A percentile compares a stretch with the other conserved stretches of the same genome.
Conservation (phyloP, 2,113 vertebrate species). For the Lynx canadensis region DNA sequence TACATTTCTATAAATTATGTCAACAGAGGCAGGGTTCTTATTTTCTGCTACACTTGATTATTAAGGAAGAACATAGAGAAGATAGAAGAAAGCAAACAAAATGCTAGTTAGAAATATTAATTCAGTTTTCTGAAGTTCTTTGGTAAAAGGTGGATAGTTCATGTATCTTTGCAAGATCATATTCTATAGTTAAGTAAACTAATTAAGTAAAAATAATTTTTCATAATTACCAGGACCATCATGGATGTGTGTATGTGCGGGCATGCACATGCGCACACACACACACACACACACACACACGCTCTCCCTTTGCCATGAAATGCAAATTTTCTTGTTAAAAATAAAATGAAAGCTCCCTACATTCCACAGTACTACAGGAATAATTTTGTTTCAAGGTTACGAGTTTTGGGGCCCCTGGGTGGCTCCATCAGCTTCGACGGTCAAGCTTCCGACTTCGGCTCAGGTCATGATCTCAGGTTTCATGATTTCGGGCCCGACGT, state of each 20-base stretch:
- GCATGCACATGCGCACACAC: rapidly evolving
- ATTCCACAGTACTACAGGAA: not conserved
- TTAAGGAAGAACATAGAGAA: not conserved
- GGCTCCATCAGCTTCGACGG: too few species aligned
- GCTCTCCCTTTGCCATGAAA: not conserved
- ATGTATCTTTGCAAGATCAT: not conserved
- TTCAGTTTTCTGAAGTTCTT: not conserved
- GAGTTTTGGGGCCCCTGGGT: not conserved
- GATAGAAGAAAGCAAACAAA: not conserved
- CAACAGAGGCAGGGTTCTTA: not conserved
- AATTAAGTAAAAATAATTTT: not conserved
- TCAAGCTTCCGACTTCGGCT: too few species aligned
- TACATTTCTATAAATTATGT: not conserved
- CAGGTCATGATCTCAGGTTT: too few species aligned
- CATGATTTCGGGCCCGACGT: too few species aligned
- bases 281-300: rapidly evolving
- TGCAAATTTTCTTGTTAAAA: not conserved
- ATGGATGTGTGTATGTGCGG: rapidly evolving
- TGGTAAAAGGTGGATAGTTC: not conserved
- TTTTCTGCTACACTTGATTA: not conserved
- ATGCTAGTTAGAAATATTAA: not conserved
- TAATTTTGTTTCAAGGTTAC: not conserved
- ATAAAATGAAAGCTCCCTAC: not conserved
- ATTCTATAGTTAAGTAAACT: not conserved
- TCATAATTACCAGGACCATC: not conserved